Evolutionary conservation across 2,113 vertebrate species (phyloP).

Genomic region (Brachyhypopomus gauderio): DNA sequence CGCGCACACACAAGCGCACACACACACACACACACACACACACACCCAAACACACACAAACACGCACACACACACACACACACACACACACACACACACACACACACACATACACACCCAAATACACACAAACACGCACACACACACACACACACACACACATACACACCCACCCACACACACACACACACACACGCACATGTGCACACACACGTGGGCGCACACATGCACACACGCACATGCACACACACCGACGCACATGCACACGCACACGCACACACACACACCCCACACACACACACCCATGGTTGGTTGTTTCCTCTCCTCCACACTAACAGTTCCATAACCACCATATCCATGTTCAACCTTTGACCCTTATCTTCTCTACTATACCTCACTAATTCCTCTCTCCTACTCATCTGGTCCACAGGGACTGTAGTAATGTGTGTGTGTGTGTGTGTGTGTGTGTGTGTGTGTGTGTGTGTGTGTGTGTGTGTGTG

Average conservation of each 20-base stretch:
- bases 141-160: no score
- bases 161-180: no score
- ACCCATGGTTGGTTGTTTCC: not conserved
- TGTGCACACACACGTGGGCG: no score
- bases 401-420: not conserved
- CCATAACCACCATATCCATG: not conserved
- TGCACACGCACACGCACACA: not conserved
- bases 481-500: not conserved
- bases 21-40: not conserved
- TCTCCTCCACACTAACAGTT: not conserved
- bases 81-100: no score
- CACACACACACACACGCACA: no score
- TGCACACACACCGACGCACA: no score
- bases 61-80: no score
- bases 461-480: conserved; percentile 11
- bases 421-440: not conserved
- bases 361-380: not conserved
- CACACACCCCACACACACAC: not conserved
- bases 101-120: no score
- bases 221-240: not conserved
- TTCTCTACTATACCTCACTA: not conserved
- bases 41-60: no score
- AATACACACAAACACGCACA: no score
- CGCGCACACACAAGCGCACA: not conserved
- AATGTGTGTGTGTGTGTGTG: not conserved